phyloP scores from a whole-genome alignment of 2,888 invertebrate species.

The Sminthurinus aureus region DNA sequence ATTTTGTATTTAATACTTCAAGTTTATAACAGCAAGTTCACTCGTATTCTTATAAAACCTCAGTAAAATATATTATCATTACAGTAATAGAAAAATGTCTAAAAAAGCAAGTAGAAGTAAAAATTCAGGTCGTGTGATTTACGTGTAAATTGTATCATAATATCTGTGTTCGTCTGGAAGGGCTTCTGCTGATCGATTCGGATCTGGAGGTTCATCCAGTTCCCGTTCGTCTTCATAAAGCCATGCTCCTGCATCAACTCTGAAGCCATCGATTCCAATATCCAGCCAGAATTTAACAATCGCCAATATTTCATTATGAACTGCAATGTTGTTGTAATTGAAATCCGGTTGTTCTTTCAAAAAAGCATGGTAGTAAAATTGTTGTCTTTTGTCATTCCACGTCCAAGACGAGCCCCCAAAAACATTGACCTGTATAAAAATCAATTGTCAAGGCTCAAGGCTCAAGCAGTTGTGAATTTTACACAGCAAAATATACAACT shows the following conservation, averaged over 20 bases:
- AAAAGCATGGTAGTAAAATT: constrained; percentile 83
- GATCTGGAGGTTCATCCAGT: constrained; percentile 36
- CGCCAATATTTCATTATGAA: constrained; percentile 71
- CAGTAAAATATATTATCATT: too few relatives aligned
- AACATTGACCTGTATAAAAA: constrained; percentile 66
- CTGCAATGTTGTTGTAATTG: constrained; percentile 76
- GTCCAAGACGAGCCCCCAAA: constrained; percentile 79
- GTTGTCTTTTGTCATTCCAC: constrained; percentile 71
- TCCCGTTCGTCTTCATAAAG: constrained; percentile 35
- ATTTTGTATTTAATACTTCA: too few relatives aligned
- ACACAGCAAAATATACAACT: not conserved
- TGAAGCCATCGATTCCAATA: constrained; percentile 82
- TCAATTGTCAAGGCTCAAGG: too few relatives aligned
- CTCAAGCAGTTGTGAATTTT: not conserved
- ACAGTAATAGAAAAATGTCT: too few relatives aligned
- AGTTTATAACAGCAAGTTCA: too few relatives aligned
- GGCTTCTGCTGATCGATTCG: constrained; percentile 18
- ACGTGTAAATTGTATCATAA: constrained; percentile 73
- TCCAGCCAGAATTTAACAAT: constrained; percentile 76
- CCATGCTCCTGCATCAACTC: constrained; percentile 66
- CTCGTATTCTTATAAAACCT: too few relatives aligned
- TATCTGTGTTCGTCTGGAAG: constrained; percentile 69
- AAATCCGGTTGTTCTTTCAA: constrained; percentile 76
- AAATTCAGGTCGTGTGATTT: too few relatives aligned
- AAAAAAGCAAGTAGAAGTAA: too few relatives aligned